phyloP scores from a whole-genome alignment of 2,113 vertebrate species.

The Plotosus lineatus region DNA sequence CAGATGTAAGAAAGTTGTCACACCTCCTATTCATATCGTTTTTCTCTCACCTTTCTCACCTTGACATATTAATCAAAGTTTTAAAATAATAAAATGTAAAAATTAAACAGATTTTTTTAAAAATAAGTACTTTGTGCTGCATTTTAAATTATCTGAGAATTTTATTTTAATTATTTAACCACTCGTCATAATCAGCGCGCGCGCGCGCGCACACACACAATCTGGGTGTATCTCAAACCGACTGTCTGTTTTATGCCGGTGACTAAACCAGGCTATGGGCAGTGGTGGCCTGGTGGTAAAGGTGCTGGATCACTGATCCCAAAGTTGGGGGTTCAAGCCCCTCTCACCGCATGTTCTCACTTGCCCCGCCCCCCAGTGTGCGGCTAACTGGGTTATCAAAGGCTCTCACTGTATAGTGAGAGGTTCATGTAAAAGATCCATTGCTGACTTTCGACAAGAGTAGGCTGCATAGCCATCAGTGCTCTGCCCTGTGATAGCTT shows the following conservation, averaged over 20 bases:
- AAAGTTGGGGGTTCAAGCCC: too few species aligned
- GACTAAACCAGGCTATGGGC: background rate
- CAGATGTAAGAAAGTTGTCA: slow-evolving; percentile 33
- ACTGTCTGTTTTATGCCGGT: background rate
- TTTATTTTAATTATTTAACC: background rate
- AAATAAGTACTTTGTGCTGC: background rate
- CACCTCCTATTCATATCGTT: slow-evolving; percentile 44
- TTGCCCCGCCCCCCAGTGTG: too few species aligned
- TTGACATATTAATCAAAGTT: background rate
- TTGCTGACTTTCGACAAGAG: too few species aligned
- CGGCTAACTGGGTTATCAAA: too few species aligned
- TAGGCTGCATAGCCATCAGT: too few species aligned
- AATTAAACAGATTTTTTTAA: background rate
- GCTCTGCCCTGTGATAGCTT: too few species aligned
- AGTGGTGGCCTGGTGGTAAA: too few species aligned
- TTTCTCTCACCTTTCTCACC: background rate
- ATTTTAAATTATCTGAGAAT: background rate
- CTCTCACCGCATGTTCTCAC: too few species aligned
- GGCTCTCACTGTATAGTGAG: too few species aligned
- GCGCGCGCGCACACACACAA: background rate
- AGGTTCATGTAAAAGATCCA: too few species aligned
- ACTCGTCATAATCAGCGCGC: background rate
- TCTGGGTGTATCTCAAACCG: background rate
- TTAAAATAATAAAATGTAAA: too few species aligned
- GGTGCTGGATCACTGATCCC: too few species aligned